phyloP scores from a whole-genome alignment of 2,888 invertebrate species.

The Eudasyphora cyanicolor region DNA sequence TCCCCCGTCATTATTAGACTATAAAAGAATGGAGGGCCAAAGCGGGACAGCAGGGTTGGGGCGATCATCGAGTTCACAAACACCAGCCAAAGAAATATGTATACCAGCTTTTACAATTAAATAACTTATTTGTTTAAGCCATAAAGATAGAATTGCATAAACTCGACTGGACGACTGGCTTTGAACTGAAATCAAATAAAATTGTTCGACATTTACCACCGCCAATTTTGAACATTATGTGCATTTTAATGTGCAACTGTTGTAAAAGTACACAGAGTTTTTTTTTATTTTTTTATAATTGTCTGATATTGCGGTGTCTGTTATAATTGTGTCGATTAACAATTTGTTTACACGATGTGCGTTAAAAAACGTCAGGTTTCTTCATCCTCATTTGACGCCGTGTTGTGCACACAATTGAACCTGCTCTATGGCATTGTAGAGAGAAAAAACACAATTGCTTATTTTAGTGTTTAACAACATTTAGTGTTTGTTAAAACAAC shows the following conservation, averaged over 20 bases:
- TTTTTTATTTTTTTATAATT: conserved; percentile 3
- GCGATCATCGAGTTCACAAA: not conserved
- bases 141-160: conserved; percentile 25
- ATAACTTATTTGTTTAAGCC: not conserved
- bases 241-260: conserved; percentile 55
- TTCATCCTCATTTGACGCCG: not conserved
- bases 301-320: too few relatives aligned
- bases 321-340: conserved; percentile 25
- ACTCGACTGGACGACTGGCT: too few relatives aligned
- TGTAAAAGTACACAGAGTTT: conserved; percentile 57
- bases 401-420: not conserved
- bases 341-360: not conserved
- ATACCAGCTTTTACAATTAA: not conserved
- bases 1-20: too few relatives aligned
- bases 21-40: too few relatives aligned
- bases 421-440: conserved; percentile 6
- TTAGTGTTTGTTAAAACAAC: not conserved
- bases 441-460: conserved; percentile 4
- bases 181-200: too few relatives aligned
- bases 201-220: too few relatives aligned
- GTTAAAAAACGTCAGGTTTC: not conserved
- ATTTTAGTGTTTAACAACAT: not conserved
- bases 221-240: conserved; percentile 47
- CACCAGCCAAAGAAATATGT: too few relatives aligned
- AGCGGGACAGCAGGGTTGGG: too few relatives aligned